Evolutionary conservation across 2,888 invertebrate species (phyloP).

Genomic region (Timema podura): DNA sequence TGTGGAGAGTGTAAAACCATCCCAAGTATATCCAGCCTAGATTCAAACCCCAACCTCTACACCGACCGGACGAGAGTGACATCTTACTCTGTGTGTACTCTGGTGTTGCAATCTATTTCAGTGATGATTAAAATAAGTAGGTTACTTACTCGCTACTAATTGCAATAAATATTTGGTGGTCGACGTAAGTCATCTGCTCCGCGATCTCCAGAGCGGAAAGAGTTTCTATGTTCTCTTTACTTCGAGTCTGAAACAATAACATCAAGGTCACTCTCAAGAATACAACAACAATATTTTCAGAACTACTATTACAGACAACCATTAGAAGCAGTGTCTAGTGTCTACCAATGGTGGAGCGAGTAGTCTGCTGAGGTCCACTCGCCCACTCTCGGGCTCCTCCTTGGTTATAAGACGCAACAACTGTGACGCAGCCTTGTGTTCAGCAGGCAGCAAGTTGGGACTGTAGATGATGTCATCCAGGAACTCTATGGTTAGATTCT

Average conservation of each 20-base stretch:
- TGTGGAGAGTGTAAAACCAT: no score
- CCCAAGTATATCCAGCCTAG: no score
- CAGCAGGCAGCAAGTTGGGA: conserved; percentile 78
- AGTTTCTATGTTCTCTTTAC: conserved; percentile 78
- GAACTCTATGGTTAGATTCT: conserved; percentile 76
- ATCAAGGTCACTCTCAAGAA: conserved; percentile 3
- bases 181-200: conserved; percentile 87
- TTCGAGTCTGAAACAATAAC: conserved; percentile 56
- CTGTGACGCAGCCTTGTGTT: conserved; percentile 84
- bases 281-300: conserved; percentile 12
- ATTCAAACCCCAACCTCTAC: no score
- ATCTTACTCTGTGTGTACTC: not conserved
- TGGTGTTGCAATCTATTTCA: not conserved
- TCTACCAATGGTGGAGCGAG: conserved; percentile 65
- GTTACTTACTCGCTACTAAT: conserved; percentile 82
- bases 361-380: conserved; percentile 65
- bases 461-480: conserved; percentile 82
- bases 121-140: not conserved
- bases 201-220: conserved; percentile 86
- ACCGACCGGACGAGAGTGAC: no score
- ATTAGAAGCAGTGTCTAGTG: conserved; percentile 12
- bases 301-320: not conserved
- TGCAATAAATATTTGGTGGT: conserved; percentile 85
- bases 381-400: conserved; percentile 61
- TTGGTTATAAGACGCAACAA: conserved; percentile 72